Evolutionary conservation across 2,888 invertebrate genomes (phyloP), one percentile per base, ranked within the genome.

Genomic region (Eudemis profundana): DNA sequence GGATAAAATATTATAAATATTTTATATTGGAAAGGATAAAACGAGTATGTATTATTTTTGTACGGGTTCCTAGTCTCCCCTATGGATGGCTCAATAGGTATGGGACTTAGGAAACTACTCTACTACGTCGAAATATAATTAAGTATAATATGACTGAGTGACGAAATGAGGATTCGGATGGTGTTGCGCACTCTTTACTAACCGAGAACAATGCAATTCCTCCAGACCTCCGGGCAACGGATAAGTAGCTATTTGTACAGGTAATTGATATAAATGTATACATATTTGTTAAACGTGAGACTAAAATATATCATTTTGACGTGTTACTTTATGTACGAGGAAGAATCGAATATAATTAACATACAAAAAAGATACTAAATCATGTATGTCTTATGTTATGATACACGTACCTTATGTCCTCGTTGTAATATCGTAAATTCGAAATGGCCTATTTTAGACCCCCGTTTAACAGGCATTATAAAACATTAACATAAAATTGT

Each of bases 41-140:
- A 53, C n/a, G 42, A 36, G 23, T 38, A 53, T 61, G 78, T 83
- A 80, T 83, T 84, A 84, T 83, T 83, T 84, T 82, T 82, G 72
- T 84, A 86, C 72, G 68, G 75, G 75, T 79, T 73, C 71, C 73
- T 78, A 73, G 68, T 72, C 75, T 59, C 57, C 5, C 27, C 33
- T 8, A 5, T 33, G 2, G n/a, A n/a, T n/a, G 44, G 53, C 53
- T 42, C 36, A 53, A 21, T 19, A 12, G 27, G 46, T 27, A 17
- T 4, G 27, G 17, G 54, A 17, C 17, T 17, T 2, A 56, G 7
- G 42, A 42, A 56, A 56, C 54, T 29, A 15, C 12, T 27, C 14
- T 17, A 4, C 10, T 33, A 33, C 8, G 10, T 33, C 47, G 12
- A 17, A 49, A 10, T 27, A 15, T 23, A 21, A 49, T 15, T 15